Evolutionary conservation across 2,888 invertebrate species (phyloP).

Genomic region (Scaptomyza reducta): DNA sequence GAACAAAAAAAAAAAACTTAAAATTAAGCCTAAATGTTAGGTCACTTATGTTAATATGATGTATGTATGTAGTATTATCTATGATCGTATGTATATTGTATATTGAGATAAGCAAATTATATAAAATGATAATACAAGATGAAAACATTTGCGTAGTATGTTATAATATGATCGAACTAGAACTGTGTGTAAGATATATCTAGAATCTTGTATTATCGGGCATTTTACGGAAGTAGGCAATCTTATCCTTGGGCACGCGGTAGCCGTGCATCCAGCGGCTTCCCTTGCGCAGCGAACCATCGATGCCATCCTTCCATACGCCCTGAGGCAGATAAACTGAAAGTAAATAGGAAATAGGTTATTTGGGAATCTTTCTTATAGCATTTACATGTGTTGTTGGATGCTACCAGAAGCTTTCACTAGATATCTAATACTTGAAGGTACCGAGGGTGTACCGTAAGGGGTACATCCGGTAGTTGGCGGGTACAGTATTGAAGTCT

Average conservation of each 20-base stretch:
- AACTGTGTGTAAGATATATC: conserved; percentile 1
- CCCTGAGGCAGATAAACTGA: conserved; percentile 94
- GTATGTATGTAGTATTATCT: conserved; percentile 29
- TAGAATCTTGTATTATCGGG: conserved; percentile 92
- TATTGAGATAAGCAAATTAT: conserved; percentile 17
- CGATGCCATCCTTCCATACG: conserved; percentile 96
- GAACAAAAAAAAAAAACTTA: conserved; percentile 6
- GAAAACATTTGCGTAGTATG: not conserved
- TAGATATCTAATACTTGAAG: too few relatives aligned
- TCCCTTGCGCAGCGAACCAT: conserved; percentile 93
- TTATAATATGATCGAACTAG: conserved; percentile 2
- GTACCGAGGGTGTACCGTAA: too few relatives aligned
- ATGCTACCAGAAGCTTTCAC: too few relatives aligned
- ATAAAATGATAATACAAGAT: conserved; percentile 38
- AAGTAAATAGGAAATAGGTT: not conserved
- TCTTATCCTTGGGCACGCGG: conserved; percentile 90
- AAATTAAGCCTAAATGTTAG: conserved; percentile 8
- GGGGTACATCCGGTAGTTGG: too few relatives aligned
- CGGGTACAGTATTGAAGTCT: too few relatives aligned
- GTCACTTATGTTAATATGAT: conserved; percentile 18
- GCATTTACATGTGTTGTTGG: too few relatives aligned
- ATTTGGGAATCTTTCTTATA: too few relatives aligned
- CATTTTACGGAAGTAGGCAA: conserved; percentile 93
- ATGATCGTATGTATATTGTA: conserved; percentile 20
- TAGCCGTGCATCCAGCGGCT: conserved; percentile 96